Evolutionary conservation across 92 coral and sea anemone genomes (phyloP).

Genomic region (Palythoa caribaeorum): DNA sequence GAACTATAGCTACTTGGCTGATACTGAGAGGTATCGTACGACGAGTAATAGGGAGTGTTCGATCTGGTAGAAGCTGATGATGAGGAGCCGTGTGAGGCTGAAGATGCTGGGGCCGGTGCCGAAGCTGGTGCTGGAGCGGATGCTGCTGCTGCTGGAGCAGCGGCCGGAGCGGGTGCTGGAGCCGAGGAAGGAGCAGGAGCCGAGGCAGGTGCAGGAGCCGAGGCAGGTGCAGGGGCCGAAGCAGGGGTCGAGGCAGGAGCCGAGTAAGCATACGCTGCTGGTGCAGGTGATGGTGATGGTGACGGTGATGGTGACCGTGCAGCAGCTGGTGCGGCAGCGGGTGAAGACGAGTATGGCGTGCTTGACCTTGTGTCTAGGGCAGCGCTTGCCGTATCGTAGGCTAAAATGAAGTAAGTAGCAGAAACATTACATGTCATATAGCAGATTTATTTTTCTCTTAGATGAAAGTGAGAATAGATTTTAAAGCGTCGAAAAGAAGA

Average conservation of each 20-base stretch:
- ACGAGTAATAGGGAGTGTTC: slow-evolving; percentile 52
- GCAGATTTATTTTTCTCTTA: no score
- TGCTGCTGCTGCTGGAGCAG: slow-evolving; percentile 62
- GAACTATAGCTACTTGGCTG: slow-evolving; percentile 61
- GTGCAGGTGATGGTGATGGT: slow-evolving; percentile 59
- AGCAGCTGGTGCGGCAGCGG: slow-evolving; percentile 1
- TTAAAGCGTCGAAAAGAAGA: background rate
- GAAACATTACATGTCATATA: no score
- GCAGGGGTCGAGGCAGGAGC: slow-evolving; percentile 70
- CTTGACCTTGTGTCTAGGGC: slow-evolving; percentile 35
- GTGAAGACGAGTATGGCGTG: slow-evolving; percentile 41
- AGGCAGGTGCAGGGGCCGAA: slow-evolving; percentile 55
- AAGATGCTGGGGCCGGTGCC: slow-evolving; percentile 51
- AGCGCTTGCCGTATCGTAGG: slow-evolving; percentile 34
- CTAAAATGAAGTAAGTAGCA: background rate
- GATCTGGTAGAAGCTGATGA: slow-evolving; percentile 41
- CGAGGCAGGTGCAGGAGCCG: slow-evolving; percentile 46
- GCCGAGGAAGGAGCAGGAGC: slow-evolving; percentile 45
- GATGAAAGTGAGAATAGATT: background rate
- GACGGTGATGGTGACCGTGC: slow-evolving; percentile 54
- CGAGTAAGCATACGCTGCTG: slow-evolving; percentile 63
- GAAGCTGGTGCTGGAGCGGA: slow-evolving; percentile 67
- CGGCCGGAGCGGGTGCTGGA: slow-evolving; percentile 39
- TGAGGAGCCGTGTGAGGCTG: background rate
- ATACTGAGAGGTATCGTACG: slow-evolving; percentile 32